Conservation (phyloP, 2,113 vertebrate species). For the Mus spicilegus region DNA sequence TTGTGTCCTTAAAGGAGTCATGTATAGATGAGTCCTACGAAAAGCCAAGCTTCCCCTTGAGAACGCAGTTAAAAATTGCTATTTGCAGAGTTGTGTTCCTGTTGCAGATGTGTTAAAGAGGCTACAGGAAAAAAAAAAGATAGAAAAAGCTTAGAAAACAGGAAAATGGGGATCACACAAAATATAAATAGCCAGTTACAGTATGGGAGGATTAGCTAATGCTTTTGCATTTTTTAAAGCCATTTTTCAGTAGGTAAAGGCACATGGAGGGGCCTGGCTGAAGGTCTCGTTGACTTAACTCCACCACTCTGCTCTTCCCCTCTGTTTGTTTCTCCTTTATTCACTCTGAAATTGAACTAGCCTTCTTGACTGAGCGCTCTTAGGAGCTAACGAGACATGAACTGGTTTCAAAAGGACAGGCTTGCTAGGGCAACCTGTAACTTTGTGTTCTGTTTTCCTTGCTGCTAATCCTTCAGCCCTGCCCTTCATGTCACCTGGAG, state of each 20-base stretch:
- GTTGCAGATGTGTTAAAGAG: conserved; percentile 43
- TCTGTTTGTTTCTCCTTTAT: not conserved
- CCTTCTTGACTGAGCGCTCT: not conserved
- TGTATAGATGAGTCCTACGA: not conserved
- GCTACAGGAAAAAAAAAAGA: conserved; percentile 1
- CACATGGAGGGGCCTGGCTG: not conserved
- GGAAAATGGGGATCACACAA: conserved; percentile 56
- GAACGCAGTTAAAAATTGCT: not conserved
- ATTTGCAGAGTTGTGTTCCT: conserved; percentile 34
- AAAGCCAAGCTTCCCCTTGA: conserved; percentile 38
- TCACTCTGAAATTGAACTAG: not conserved
- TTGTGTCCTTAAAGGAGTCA: not conserved
- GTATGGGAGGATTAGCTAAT: conserved; percentile 61
- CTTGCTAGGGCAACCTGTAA: not conserved
- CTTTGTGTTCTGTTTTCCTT: not conserved
- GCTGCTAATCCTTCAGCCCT: not conserved
- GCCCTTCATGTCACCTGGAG: not conserved
- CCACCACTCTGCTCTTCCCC: not conserved
- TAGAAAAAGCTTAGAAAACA: conserved; percentile 40
- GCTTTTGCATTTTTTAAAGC: conserved; percentile 56
- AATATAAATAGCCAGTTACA: conserved; percentile 75
- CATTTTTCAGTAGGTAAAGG: conserved; percentile 58
- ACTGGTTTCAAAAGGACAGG: not conserved
- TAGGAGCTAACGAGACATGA: not conserved
- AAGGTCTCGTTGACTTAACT: not conserved